Conservation (phyloP, 2,888 invertebrate species). For the Amphipyra tragopoginis region DNA sequence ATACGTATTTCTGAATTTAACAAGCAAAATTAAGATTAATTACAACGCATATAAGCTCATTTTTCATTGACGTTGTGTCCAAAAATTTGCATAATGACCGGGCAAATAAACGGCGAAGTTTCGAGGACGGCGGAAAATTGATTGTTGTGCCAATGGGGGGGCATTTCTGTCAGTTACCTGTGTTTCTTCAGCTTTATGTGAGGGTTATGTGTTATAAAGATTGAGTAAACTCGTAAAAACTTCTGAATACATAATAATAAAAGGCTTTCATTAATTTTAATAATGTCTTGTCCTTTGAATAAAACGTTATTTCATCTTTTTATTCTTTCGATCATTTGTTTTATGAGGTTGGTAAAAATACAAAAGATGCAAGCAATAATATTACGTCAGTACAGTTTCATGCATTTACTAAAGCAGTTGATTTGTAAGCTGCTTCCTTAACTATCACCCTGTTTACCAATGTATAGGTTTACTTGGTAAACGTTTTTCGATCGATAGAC, state of each 20-base stretch:
- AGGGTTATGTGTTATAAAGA: constrained; percentile 39
- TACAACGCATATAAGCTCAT: constrained; percentile 58
- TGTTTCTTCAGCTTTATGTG: constrained; percentile 43
- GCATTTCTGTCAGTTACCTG: constrained; percentile 53
- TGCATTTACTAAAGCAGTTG: neutral
- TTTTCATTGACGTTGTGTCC: constrained; percentile 61
- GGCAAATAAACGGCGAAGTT: constrained; percentile 70
- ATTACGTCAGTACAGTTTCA: neutral
- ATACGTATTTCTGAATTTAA: constrained; percentile 26
- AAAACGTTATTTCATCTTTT: constrained; percentile 19
- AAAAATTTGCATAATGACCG: constrained; percentile 74
- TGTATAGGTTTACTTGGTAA: no score
- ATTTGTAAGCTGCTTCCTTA: neutral
- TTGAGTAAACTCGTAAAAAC: constrained; percentile 41
- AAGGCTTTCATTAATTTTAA: constrained; percentile 31
- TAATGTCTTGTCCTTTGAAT: constrained; percentile 7
- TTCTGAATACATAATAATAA: constrained; percentile 25
- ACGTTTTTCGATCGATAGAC: no score
- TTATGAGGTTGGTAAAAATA: neutral
- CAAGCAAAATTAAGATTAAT: constrained; percentile 67
- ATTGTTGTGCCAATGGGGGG: constrained; percentile 57
- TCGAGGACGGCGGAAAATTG: constrained; percentile 60
- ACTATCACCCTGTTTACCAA: neutral
- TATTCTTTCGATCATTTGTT: constrained; percentile 2
- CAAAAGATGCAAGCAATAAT: neutral